Evolutionary conservation across 2,888 invertebrate species (phyloP).

Genomic region (Mesopsocus fuscifrons): DNA sequence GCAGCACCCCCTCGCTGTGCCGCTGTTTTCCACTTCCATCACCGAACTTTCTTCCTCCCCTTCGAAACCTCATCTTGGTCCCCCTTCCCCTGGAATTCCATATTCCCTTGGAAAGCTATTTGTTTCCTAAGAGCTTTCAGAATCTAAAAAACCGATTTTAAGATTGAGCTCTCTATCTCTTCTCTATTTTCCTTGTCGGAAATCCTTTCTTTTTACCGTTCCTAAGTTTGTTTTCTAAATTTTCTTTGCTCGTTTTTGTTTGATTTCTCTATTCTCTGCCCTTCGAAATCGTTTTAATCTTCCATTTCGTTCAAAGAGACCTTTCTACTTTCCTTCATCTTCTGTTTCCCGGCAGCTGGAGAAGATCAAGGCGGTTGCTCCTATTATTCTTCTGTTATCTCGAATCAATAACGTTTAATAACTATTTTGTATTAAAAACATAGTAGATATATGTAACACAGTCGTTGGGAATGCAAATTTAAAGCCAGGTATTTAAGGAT

Average conservation of each 20-base stretch:
- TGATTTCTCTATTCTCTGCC: neutral
- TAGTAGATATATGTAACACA: too few relatives aligned
- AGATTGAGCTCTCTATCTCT: slow-evolving; percentile 5
- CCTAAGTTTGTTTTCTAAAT: neutral
- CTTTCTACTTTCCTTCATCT: neutral
- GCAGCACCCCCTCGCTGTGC: too few relatives aligned
- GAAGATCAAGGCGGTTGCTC: too few relatives aligned
- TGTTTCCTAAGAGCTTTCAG: slow-evolving; percentile 9
- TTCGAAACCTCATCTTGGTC: slow-evolving; percentile 7
- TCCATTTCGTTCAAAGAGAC: neutral
- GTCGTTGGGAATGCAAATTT: too few relatives aligned
- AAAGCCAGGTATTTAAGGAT: too few relatives aligned
- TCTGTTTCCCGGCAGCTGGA: neutral
- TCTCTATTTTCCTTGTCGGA: neutral
- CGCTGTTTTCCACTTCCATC: too few relatives aligned
- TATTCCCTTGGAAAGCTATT: slow-evolving; percentile 10
- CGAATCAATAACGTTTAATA: too few relatives aligned
- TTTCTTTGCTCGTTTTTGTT: neutral
- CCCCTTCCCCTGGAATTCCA: slow-evolving; percentile 7
- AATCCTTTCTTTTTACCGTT: neutral
- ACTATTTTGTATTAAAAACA: too few relatives aligned
- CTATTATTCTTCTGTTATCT: too few relatives aligned
- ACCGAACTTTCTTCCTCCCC: neutral
- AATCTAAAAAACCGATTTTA: slow-evolving; percentile 10
- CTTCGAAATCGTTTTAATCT: neutral